Conservation (phyloP, 2,113 vertebrate genomes). For the Orientallactaga bullata region DNA sequence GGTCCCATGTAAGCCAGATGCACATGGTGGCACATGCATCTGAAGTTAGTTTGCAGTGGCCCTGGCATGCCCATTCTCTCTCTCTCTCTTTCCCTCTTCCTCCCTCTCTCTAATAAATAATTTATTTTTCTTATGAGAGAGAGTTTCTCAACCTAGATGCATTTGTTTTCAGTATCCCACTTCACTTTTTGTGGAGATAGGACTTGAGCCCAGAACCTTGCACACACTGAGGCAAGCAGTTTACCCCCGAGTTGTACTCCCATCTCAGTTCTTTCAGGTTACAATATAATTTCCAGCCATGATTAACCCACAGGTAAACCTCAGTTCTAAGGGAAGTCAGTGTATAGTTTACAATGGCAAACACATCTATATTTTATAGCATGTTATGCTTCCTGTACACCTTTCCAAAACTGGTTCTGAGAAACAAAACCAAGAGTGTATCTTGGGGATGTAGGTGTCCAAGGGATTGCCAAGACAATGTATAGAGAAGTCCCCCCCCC, state of each 20-base stretch:
- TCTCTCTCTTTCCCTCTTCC: too few relatives aligned
- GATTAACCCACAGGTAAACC: slow-evolving; percentile 11
- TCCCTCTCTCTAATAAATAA: too few relatives aligned
- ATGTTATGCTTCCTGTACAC: neutral
- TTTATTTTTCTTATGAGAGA: slow-evolving; percentile 33
- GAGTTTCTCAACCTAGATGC: neutral
- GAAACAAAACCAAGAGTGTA: neutral
- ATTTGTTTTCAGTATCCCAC: neutral
- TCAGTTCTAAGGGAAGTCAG: neutral
- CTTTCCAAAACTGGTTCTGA: neutral
- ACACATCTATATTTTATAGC: neutral
- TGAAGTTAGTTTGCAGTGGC: too few relatives aligned
- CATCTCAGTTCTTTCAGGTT: neutral
- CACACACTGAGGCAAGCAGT: neutral
- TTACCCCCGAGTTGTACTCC: neutral
- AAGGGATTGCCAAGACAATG: too few relatives aligned
- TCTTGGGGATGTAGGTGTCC: neutral
- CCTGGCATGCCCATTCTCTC: too few relatives aligned
- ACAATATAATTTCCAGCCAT: slow-evolving; percentile 42
- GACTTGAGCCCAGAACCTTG: too few relatives aligned
- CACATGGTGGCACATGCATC: too few relatives aligned
- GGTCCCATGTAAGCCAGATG: too few relatives aligned
- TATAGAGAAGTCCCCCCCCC: too few relatives aligned
- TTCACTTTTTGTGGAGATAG: neutral
- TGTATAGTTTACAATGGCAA: neutral